Conservation (phyloP, 2,888 invertebrate species). For the Acanthopleura granulata region DNA sequence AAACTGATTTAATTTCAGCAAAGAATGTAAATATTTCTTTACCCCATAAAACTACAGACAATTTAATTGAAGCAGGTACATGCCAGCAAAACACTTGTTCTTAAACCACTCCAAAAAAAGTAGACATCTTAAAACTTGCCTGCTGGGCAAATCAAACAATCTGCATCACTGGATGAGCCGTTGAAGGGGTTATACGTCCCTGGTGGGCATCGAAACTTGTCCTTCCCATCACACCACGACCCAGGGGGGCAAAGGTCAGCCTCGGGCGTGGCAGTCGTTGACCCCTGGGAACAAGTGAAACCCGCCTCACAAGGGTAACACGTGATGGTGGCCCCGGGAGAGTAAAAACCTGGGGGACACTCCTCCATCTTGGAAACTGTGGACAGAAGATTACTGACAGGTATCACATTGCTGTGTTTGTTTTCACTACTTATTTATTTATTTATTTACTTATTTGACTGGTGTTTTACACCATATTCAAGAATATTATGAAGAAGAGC, state of each 20-base stretch:
- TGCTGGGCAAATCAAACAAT: constrained; percentile 57
- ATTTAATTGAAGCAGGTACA: no score
- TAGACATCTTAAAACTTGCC: constrained; percentile 45
- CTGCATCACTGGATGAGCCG: constrained; percentile 43
- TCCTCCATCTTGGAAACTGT: constrained; percentile 54
- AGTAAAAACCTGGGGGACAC: constrained; percentile 62
- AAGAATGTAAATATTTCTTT: no score
- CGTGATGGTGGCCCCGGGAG: constrained; percentile 42
- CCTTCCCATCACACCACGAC: constrained; percentile 63
- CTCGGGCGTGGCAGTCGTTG: constrained; percentile 52
- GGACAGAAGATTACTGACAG: not conserved
- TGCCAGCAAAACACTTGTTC: no score
- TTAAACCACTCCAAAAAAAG: no score
- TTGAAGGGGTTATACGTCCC: constrained; percentile 62
- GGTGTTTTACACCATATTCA: no score
- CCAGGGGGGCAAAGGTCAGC: constrained; percentile 54
- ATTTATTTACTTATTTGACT: no score
- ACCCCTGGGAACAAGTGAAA: constrained; percentile 55
- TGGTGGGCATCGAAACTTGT: constrained; percentile 50
- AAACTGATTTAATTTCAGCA: no score
- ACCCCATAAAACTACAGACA: no score
- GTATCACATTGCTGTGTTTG: no score
- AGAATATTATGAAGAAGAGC: no score
- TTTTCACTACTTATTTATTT: no score
- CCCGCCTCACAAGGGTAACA: constrained; percentile 58